A percentile compares a stretch with the other conserved stretches of the same genome.
Evolutionary conservation across 2,888 invertebrate genomes (phyloP).

Genomic region (Lasioglossum villosulum): DNA sequence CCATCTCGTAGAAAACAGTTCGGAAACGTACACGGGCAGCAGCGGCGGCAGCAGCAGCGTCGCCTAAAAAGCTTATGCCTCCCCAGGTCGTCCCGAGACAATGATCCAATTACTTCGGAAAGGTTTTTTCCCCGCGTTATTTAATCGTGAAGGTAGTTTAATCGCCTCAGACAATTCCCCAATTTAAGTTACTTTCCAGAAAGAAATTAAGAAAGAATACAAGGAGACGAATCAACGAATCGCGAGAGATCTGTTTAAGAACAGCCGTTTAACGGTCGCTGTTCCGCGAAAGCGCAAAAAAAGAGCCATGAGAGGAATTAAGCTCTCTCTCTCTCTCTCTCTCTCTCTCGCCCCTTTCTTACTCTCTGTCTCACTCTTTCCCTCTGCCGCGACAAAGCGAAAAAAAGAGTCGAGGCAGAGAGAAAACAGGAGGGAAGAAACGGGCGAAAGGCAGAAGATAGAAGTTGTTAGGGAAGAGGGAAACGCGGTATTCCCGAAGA

Average conservation of each 20-base stretch:
- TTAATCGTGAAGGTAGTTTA: slow-evolving; percentile 22
- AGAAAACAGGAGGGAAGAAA: slow-evolving; percentile 9
- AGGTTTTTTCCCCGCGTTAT: slow-evolving; percentile 14
- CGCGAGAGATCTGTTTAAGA: slow-evolving; percentile 42
- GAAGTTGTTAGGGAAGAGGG: slow-evolving; percentile 55
- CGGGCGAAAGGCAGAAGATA: slow-evolving; percentile 43
- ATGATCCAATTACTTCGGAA: slow-evolving; percentile 24
- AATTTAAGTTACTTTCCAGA: slow-evolving; percentile 32
- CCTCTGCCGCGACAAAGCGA: not conserved
- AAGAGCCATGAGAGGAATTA: slow-evolving; percentile 46
- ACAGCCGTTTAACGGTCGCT: slow-evolving; percentile 42
- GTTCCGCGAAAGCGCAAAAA: not conserved
- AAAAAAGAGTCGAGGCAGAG: slow-evolving; percentile 8
- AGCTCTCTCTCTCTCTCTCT: not conserved
- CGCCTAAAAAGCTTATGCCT: slow-evolving; percentile 13
- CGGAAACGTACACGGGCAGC: not conserved
- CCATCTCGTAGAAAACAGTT: slow-evolving; percentile 8
- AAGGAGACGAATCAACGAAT: slow-evolving; percentile 30
- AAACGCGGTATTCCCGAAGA: slow-evolving; percentile 70
- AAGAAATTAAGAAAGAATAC: slow-evolving; percentile 23
- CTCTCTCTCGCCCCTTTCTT: not conserved
- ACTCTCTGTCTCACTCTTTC: not conserved
- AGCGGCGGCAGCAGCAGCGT: not conserved
- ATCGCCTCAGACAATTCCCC: slow-evolving; percentile 33
- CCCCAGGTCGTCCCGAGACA: slow-evolving; percentile 10